Evolutionary conservation across 1,140 invertebrate species (phyloP).

Genomic region (Achatina immaculata): DNA sequence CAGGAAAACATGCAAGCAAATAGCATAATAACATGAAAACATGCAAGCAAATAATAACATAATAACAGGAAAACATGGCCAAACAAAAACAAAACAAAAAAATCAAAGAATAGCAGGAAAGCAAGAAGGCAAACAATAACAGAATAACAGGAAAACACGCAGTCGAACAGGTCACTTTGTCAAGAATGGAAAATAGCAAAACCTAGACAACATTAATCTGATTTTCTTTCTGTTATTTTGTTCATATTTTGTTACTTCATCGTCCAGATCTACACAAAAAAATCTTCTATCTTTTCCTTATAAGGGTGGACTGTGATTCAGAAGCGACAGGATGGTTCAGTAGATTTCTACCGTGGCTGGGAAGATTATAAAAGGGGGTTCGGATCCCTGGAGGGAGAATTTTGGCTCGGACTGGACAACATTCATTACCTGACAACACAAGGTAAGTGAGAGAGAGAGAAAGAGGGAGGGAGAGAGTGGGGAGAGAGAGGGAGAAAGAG

Average conservation of each 20-base stretch:
- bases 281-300: not conserved
- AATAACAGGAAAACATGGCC: too few species aligned
- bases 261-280: not conserved
- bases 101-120: too few species aligned
- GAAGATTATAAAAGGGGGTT: conserved; percentile 77
- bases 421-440: conserved; percentile 73
- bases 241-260: not conserved
- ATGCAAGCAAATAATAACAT: too few species aligned
- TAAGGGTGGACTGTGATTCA: conserved; percentile 90
- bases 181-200: too few species aligned
- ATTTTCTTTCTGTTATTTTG: not conserved
- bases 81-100: too few species aligned
- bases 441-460: conserved; percentile 49
- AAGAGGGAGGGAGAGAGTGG: not conserved
- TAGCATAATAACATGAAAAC: too few species aligned
- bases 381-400: conserved; percentile 75
- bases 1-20: too few species aligned
- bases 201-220: too few species aligned
- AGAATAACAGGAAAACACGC: too few species aligned
- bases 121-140: too few species aligned
- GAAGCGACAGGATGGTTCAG: conserved; percentile 81
- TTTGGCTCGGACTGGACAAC: conserved; percentile 79
- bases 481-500: not conserved
- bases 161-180: too few species aligned
- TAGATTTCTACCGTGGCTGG: conserved; percentile 78